phyloP scores from a whole-genome alignment of 2,797 vertebrate species.

The Phoebastria nigripes region DNA sequence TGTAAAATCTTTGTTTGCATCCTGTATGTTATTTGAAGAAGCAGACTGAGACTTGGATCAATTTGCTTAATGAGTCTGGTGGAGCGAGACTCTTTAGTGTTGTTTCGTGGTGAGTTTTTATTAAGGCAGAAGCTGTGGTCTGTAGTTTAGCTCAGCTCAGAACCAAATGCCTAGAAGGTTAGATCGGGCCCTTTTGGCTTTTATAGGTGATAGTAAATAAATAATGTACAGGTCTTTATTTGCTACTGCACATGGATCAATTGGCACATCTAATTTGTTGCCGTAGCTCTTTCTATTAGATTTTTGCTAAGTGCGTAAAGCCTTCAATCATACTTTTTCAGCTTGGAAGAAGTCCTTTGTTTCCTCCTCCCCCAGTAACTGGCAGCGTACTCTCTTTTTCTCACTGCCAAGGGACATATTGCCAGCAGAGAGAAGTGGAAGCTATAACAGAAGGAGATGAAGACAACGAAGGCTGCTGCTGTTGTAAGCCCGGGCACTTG shows the following conservation, averaged over 20 bases:
- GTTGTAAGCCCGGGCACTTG: conserved; percentile 88
- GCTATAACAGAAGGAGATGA: conserved; percentile 96
- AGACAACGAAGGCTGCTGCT: conserved; percentile 91
- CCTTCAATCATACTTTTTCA: background rate
- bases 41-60: background rate
- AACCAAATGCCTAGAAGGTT: background rate
- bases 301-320: background rate
- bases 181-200: background rate
- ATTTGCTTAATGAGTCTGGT: background rate
- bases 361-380: background rate
- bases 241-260: background rate
- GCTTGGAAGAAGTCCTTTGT: background rate
- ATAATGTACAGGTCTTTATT: background rate
- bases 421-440: conserved; percentile 96
- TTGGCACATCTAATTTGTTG: background rate
- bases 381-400: background rate
- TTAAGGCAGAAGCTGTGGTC: background rate
- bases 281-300: background rate
- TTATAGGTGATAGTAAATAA: background rate
- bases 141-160: background rate
- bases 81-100: background rate
- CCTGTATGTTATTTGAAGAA: background rate
- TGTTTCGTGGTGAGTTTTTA: background rate
- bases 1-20: conserved; percentile 15
- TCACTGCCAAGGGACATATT: conserved; percentile 87